Conservation (phyloP, 2,113 vertebrate genomes). For the Rhombomys opimus region DNA sequence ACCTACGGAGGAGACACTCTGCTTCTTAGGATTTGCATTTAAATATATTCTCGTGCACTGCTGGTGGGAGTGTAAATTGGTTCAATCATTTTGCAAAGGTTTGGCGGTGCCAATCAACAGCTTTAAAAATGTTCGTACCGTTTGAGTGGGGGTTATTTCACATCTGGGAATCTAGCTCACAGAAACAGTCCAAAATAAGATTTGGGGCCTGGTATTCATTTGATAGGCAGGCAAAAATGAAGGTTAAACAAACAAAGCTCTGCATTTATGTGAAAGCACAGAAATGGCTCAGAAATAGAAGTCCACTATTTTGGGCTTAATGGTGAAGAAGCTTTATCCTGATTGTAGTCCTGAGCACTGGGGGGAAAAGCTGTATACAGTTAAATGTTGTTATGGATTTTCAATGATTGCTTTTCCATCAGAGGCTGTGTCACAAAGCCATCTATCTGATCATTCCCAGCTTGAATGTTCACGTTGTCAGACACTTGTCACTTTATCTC, state of each 20-base stretch:
- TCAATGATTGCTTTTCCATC: conserved; percentile 8
- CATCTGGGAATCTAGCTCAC: conserved; percentile 40
- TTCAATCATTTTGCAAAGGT: conserved; percentile 74
- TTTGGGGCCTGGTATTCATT: conserved; percentile 32
- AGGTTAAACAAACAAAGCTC: conserved; percentile 26
- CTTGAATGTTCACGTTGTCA: conserved; percentile 32
- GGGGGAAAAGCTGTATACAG: background rate
- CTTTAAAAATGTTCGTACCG: conserved; percentile 63
- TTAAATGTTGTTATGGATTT: conserved; percentile 34
- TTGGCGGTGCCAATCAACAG: conserved; percentile 65
- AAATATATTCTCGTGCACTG: conserved; percentile 71
- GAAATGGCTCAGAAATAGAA: conserved; percentile 52
- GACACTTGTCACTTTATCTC: conserved; percentile 51
- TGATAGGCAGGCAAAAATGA: conserved; percentile 33
- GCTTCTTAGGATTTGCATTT: conserved; percentile 76
- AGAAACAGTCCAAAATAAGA: conserved; percentile 53
- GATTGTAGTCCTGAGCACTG: background rate
- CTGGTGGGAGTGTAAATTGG: conserved; percentile 76
- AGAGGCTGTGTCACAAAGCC: conserved; percentile 9
- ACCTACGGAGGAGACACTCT: conserved; percentile 64
- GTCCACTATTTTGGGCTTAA: background rate
- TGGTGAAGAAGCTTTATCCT: conserved; percentile 22
- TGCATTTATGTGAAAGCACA: conserved; percentile 12
- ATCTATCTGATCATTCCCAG: background rate
- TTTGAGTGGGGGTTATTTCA: conserved; percentile 57